Base-by-base conservation (phyloP, 2,888 invertebrate genomes). In the Prosopocoilus inquinatus region DNA sequence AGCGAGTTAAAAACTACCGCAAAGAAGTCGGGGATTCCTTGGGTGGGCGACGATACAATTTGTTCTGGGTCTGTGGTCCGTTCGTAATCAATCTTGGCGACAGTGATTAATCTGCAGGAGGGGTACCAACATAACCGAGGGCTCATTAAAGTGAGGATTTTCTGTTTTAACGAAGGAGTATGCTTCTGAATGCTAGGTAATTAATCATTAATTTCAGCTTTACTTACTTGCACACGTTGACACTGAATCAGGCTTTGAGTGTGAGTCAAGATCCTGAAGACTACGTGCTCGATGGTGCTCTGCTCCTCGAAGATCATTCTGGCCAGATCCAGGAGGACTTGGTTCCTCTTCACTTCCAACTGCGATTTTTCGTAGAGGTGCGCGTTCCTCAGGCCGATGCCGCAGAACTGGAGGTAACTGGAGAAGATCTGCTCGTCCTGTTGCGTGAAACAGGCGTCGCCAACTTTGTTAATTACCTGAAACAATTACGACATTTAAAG, bases 301-400 rank as follows among this genome's bases (percentile, higher is more conserved):
- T 96, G 96, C 78, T 96, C 96, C 75, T 95, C 94, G 75, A 96
- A 96, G 69, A 96, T 93, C 89, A 96, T 95, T 69, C 94, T 83
- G n/a, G 96, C 96, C 74, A 96, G 81, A 78, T 94, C 94, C 65
- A 96, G 81, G 55, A 96, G 82, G 63, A 96, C 92, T 83, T 96
- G 95, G 79, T 96, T 96, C 68, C 96, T 83, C 79, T 94, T 95
- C 66, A 95, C 94, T 81, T 96, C 96, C 73, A 95, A 80, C 77
- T 95, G 94, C 60, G 95, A 95, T 76, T 93, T 87, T 79, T 96
- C 95, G 76, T 95, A 96, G 36, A 96, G 84, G 76, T 95, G 95
- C n/a, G 96, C 96, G 77, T 96, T 96, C 59, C 94, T 86, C 51
- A 96, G 82, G 2, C 96, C 96, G 67, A 96, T 96, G 59, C 96